Evolutionary conservation across 2,888 invertebrate species (phyloP).

Genomic region (Amphipoea lucens): DNA sequence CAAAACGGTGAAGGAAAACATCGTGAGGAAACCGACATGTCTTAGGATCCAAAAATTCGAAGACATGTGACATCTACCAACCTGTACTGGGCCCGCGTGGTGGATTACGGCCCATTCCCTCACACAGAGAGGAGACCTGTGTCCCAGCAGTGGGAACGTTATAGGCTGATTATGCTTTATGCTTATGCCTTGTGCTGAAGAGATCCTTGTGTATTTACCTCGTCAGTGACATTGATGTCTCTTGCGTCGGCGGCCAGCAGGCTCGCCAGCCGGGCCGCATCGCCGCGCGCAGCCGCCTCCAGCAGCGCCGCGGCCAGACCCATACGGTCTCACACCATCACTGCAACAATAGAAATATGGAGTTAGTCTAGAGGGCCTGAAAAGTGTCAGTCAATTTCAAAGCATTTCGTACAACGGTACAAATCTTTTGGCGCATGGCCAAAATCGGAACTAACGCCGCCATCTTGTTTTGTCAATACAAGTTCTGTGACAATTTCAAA

Average conservation of each 20-base stretch:
- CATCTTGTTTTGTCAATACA: no score
- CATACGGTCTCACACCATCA: conserved; percentile 88
- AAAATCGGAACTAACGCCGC: neutral
- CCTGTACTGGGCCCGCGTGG: no score
- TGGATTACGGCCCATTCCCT: no score
- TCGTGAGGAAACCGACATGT: no score
- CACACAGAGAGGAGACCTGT: no score
- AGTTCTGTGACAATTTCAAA: no score
- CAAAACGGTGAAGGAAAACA: no score
- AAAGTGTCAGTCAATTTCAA: neutral
- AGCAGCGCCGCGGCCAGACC: conserved; percentile 93
- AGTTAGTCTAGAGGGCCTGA: neutral
- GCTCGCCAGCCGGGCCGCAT: conserved; percentile 93
- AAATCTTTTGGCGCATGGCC: neutral
- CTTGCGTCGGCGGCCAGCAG: conserved; percentile 92
- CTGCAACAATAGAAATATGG: conserved; percentile 72
- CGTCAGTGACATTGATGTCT: conserved; percentile 93
- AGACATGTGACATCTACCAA: no score
- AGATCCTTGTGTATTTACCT: conserved; percentile 84
- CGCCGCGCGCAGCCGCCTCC: conserved; percentile 95
- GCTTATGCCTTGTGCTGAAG: no score
- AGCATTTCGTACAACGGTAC: neutral
- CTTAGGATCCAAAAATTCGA: no score
- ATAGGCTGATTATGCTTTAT: no score
- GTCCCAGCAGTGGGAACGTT: no score